Evolutionary conservation across 1,140 invertebrate species (phyloP), one percentile per base, ranked within the genome.

Genomic region (Caenorhabditis remanei): DNA sequence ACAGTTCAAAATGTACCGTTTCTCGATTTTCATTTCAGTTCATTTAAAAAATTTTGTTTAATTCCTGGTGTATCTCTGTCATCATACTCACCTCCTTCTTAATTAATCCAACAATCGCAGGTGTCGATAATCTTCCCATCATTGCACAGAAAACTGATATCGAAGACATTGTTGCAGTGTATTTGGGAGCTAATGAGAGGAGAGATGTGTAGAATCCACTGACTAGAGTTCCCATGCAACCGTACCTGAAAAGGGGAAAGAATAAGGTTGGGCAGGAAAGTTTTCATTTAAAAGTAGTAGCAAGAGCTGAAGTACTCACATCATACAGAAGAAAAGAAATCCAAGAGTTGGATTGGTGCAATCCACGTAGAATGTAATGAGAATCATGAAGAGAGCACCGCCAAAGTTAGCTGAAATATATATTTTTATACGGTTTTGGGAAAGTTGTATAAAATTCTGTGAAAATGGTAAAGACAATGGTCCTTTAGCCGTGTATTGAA

Each of bases 121-220:
- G 89, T 4, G 89, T 90, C 11, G 83, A 71, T 9, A 90, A 41
- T 16, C 89, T 61, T 40, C 87, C 89, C 46, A 87, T 24, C 58
- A 89, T 87, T 11, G 88, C 90, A 24, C 83, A 75, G 16, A 90
- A 48, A 79, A 90, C 90, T 41, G 87, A 89, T 19, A 90, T 71
- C 19, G 89, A 87, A 32, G 90, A 91, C 24, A 90, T 71, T 16
- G 86, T 89, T 19, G 90, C 90, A 13, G 90, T 90, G 53, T 90
- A 88, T 21, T 61, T 55, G 13, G 90, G 90, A 4, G 90, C 89
- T 11, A 90, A 43, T 2, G 87, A 90, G 24, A 90, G 85, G 14
- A 90, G 56, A 13, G 88, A 90, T 5, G 90, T 90, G 85, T 90
- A 90, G 65, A 90, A 90, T 19, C 90, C 90, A 86, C 86, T 88